Conservation (phyloP, 2,113 vertebrate genomes). For the Ondatra zibethicus region DNA sequence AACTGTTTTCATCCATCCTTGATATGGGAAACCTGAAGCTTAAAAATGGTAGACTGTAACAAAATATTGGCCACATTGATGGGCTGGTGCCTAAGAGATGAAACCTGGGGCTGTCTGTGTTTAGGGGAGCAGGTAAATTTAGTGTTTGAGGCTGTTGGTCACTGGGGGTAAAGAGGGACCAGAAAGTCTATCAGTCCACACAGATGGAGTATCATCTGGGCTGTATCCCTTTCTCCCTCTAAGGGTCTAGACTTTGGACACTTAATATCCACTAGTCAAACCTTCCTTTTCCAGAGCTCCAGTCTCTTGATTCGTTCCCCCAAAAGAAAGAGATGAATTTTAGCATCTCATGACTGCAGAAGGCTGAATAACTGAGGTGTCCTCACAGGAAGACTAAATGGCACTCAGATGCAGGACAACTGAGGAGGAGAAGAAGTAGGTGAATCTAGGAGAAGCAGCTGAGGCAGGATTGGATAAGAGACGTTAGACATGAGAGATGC, state of each 20-base stretch:
- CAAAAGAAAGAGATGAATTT: neutral
- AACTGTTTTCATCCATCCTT: neutral
- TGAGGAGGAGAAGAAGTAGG: neutral
- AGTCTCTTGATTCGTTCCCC: neutral
- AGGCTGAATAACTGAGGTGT: neutral
- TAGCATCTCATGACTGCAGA: neutral
- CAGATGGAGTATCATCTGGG: neutral
- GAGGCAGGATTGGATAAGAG: too few relatives aligned
- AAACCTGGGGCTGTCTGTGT: too few relatives aligned
- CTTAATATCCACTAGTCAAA: fast-evolving
- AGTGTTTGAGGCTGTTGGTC: neutral
- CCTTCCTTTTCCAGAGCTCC: neutral
- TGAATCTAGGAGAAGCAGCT: neutral
- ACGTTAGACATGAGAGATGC: too few relatives aligned
- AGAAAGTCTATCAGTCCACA: neutral
- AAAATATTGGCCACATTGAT: neutral
- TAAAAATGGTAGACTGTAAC: neutral
- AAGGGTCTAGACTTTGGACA: neutral
- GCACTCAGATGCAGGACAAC: fast-evolving
- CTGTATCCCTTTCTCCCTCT: too few relatives aligned
- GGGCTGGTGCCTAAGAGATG: fast-evolving
- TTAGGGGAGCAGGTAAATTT: neutral
- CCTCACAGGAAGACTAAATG: neutral
- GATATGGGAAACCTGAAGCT: neutral
- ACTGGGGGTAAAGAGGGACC: fast-evolving